A percentile compares a stretch with the other conserved stretches of the same genome.
These are phyloP conservation scores for Caenorhabditis drosophilae DNA, from an alignment of 2,888 invertebrate species.

Conservation along the genomic window DNA sequence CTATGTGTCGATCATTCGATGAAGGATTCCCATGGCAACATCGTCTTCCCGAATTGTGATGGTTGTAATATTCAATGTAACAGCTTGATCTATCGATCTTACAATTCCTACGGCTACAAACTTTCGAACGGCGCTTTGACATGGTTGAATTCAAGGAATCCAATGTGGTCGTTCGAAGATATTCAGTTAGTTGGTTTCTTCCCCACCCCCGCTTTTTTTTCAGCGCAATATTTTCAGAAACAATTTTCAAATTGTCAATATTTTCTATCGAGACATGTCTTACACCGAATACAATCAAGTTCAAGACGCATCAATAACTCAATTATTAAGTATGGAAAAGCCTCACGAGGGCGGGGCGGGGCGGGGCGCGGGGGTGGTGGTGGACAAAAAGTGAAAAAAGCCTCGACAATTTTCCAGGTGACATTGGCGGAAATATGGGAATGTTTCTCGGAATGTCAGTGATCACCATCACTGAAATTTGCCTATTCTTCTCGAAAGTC, in stretches of 20 bases:
- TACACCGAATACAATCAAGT: conserved; percentile 63
- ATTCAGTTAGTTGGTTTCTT: too few relatives aligned
- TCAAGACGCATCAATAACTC: conserved; percentile 49
- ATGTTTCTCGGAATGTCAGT: conserved; percentile 67
- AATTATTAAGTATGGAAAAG: conserved; percentile 36
- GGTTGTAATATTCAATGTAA: conserved; percentile 23
- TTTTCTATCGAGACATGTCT: conserved; percentile 61
- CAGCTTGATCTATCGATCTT: conserved; percentile 56
- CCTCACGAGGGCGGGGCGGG: background rate
- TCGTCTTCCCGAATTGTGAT: conserved; percentile 5
- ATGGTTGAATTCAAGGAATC: conserved; percentile 44
- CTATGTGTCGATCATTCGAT: conserved; percentile 34
- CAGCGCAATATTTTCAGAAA: too few relatives aligned
- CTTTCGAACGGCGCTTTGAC: conserved; percentile 52
- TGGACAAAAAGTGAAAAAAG: background rate
- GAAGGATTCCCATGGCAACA: background rate
- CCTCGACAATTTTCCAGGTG: conserved; percentile 51
- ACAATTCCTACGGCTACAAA: conserved; percentile 59
- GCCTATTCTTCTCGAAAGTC: conserved; percentile 62
- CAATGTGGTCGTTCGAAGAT: conserved; percentile 38
- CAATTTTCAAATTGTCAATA: conserved; percentile 55
- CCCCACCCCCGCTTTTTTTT: too few relatives aligned
- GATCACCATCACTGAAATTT: conserved; percentile 63
- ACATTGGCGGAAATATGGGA: conserved; percentile 69
- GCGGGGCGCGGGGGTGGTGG: background rate